Conservation (phyloP, 2,888 invertebrate genomes). For the Mythimna ferrago region DNA sequence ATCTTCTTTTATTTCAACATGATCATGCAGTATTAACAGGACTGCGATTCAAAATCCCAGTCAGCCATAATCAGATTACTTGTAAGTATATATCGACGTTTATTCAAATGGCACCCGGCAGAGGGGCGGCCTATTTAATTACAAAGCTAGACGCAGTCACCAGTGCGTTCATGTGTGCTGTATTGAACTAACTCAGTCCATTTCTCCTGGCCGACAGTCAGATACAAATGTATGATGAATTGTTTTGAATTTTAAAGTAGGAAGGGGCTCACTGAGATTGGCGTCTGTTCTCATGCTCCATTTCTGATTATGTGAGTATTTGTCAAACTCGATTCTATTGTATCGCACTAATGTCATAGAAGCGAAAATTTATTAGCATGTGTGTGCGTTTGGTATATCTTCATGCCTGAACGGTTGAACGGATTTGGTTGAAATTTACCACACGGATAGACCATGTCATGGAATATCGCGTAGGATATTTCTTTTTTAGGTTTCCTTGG, state of each 20-base stretch:
- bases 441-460: background rate
- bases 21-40: constrained; percentile 5
- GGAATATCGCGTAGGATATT: too few relatives aligned
- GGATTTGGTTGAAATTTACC: background rate
- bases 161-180: constrained; percentile 74
- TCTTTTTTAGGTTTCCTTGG: too few relatives aligned
- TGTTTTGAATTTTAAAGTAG: constrained; percentile 22
- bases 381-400: background rate
- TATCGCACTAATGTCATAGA: background rate
- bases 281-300: background rate
- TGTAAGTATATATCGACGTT: constrained; percentile 38
- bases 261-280: constrained; percentile 1
- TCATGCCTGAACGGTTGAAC: background rate
- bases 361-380: background rate
- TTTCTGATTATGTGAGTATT: background rate
- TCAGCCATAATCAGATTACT: constrained; percentile 52
- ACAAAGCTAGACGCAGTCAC: constrained; percentile 69
- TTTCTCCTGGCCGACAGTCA: constrained; percentile 59
- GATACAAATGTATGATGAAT: constrained; percentile 48
- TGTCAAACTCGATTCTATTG: too few relatives aligned
- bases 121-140: constrained; percentile 74
- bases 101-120: constrained; percentile 42
- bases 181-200: constrained; percentile 71
- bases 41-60: constrained; percentile 6
- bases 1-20: constrained; percentile 9